Percentiles rank a stretch among this genome's conserved stretches.
phyloP scores from a whole-genome alignment of 2,888 invertebrate species.

The Pachymerium ferrugineum region DNA sequence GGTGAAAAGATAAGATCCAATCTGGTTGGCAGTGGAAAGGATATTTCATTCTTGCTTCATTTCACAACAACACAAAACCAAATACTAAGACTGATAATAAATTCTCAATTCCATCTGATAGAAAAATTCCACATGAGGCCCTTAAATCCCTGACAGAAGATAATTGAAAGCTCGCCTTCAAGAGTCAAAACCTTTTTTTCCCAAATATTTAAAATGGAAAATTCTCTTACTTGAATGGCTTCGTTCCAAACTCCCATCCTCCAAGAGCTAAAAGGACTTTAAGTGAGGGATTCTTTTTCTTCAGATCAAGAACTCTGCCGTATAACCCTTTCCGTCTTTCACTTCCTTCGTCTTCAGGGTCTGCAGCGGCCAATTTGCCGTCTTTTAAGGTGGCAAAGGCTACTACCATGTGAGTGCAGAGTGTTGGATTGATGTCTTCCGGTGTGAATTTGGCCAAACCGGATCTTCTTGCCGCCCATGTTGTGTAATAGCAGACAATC shows the following conservation, averaged over 20 bases:
- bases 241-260: conserved; percentile 94
- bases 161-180: background rate
- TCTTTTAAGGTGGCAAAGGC: conserved; percentile 89
- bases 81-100: background rate
- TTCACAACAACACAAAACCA: conserved; percentile 8
- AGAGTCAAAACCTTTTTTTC: background rate
- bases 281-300: conserved; percentile 80
- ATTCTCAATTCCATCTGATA: background rate
- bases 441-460: conserved; percentile 82
- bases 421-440: conserved; percentile 76
- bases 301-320: conserved; percentile 72
- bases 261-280: conserved; percentile 66
- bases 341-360: conserved; percentile 67
- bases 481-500: conserved; percentile 91
- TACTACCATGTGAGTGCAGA: conserved; percentile 92
- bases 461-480: conserved; percentile 90
- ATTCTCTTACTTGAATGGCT: conserved; percentile 53
- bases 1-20: conserved; percentile 8
- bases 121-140: background rate
- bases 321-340: conserved; percentile 58
- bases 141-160: background rate
- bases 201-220: background rate
- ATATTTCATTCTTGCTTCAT: conserved; percentile 4
- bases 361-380: conserved; percentile 68
- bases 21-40: background rate